Conservation (phyloP, 2,888 invertebrate genomes). For the Bimastos eiseni region DNA sequence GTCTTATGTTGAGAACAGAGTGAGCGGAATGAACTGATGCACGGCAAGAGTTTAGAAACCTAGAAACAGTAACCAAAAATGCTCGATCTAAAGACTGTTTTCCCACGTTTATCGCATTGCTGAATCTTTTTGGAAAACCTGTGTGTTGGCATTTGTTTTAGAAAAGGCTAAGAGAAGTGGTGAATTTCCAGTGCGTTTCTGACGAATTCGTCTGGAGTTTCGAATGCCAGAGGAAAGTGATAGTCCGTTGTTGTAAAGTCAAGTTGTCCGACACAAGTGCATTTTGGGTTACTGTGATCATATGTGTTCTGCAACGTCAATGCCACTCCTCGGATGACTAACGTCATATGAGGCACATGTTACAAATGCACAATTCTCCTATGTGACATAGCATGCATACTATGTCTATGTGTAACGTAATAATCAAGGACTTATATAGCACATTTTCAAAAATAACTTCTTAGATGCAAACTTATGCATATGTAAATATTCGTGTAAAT, state of each 20-base stretch:
- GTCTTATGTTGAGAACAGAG: too few species aligned
- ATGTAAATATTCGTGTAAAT: background rate
- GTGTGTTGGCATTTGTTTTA: background rate
- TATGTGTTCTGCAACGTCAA: background rate
- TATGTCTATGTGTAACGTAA: background rate
- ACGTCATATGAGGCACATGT: background rate
- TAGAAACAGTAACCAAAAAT: background rate
- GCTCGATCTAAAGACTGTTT: background rate
- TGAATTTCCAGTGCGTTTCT: background rate
- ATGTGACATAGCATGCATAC: background rate
- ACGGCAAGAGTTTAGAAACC: too few species aligned
- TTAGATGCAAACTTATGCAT: background rate
- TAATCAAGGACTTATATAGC: background rate
- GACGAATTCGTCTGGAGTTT: background rate
- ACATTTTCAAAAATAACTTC: slow-evolving; percentile 13
- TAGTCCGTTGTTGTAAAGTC: background rate
- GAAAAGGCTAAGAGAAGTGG: background rate
- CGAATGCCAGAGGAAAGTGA: background rate
- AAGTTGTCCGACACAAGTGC: background rate
- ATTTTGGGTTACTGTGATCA: background rate
- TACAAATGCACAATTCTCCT: background rate
- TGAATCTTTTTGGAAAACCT: background rate
- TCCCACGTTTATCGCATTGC: background rate
- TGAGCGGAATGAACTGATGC: too few species aligned
- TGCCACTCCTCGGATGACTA: background rate